Conservation (phyloP, 1,140 invertebrate genomes). For the Stegodyphus dumicola region DNA sequence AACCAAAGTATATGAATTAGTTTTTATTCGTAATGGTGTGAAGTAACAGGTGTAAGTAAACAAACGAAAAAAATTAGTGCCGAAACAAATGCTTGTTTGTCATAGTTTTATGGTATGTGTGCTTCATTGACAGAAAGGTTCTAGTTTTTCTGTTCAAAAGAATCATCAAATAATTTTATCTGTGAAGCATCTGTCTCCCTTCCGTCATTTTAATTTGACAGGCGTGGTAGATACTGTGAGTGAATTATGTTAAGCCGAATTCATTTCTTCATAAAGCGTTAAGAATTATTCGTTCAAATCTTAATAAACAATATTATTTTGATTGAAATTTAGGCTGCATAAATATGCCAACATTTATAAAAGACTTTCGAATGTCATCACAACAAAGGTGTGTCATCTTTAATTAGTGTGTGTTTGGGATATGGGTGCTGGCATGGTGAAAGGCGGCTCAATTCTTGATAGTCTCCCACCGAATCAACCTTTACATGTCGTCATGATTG, state of each 20-base stretch:
- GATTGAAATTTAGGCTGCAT: not conserved
- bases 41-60: too few relatives aligned
- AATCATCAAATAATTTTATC: not conserved
- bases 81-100: too few relatives aligned
- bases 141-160: not conserved
- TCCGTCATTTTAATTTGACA: not conserved
- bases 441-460: conserved; percentile 74
- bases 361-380: not conserved
- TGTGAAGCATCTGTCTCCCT: not conserved
- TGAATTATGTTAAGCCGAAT: not conserved
- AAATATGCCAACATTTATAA: not conserved
- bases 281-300: not conserved
- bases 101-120: too few relatives aligned
- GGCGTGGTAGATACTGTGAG: not conserved
- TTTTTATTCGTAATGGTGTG: too few relatives aligned
- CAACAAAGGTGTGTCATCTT: not conserved
- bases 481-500: conserved; percentile 96
- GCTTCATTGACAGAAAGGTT: too few relatives aligned
- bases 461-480: conserved; percentile 78
- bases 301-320: not conserved
- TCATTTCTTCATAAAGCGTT: not conserved
- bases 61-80: too few relatives aligned
- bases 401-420: not conserved
- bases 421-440: conserved; percentile 68
- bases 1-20: too few relatives aligned